Base-by-base conservation (phyloP, 2,797 vertebrate genomes). In the Malurus splendens region DNA sequence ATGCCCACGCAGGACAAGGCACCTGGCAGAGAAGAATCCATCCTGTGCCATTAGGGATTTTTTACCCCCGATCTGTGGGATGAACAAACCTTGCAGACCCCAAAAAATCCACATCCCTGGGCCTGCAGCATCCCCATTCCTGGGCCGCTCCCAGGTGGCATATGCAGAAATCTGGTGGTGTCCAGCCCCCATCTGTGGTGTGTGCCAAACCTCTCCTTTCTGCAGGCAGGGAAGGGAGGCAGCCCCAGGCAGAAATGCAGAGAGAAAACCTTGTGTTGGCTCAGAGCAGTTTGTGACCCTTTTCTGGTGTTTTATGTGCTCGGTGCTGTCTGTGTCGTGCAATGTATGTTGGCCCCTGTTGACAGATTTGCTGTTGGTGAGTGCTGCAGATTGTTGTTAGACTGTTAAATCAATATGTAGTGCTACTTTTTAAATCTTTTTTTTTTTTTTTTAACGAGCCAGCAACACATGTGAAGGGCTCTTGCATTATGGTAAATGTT, bases 311-410 rank as follows among this genome's bases (percentile, higher is more conserved):
- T 93, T 24, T 13, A 2, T 51, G 73, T 90, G 87, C 65, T 80
- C 59, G 6, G 85, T 51, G 45, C 82, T 87, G 89, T 80, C 88
- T 82, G 76, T 95, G 88, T 72, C 8, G 2, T 89, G 85, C 55
- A 20, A n/a, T 86, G 82, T 82, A 6, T 71, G 93, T 93, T 57
- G 82, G 57, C 60, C 77, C 67, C 51, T 79, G 74, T 84, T 11
- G 18, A 71, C 83, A 89, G 82, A 84, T 82, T 88, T 92, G 81
- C 92, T 94, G 90, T 90, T 95, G 0, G 0, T 89, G 93, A 93
- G 90, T 83, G 92, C 90, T 94, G 82, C 67, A 86, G 87, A 79
- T 89, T 83, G 90, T 89, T 92, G 81, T 84, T 83, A 33, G 12
- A 14, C 68, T 79, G 87, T 23, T 73, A 82, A 90, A 90, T 93